These are phyloP conservation scores for Conistra vaccinii DNA, from an alignment of 2,888 invertebrate genomes.

Conservation along the genomic window DNA sequence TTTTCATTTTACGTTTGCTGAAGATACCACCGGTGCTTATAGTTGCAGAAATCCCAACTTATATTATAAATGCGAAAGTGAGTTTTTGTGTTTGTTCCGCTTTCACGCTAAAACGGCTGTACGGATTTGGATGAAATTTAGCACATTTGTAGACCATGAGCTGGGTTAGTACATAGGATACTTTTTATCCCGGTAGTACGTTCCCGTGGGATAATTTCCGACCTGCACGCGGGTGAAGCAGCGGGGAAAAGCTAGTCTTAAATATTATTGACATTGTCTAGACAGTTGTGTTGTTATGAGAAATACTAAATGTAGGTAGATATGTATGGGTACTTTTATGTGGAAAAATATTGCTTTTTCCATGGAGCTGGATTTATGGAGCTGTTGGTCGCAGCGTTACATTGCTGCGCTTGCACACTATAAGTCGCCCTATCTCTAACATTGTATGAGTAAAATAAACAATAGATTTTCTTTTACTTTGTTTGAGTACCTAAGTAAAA, in stretches of 20 bases:
- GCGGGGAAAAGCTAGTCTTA: neutral
- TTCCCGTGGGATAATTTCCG: too few species aligned
- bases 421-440: neutral
- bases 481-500: neutral
- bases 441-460: neutral
- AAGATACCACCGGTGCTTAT: constrained; percentile 17
- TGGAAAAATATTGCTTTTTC: constrained; percentile 44
- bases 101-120: too few species aligned
- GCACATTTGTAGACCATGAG: too few species aligned
- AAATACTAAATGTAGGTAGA: constrained; percentile 8
- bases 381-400: constrained; percentile 6
- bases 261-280: constrained; percentile 56
- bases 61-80: too few species aligned
- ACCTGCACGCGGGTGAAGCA: too few species aligned
- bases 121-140: too few species aligned
- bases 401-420: neutral
- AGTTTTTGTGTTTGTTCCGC: too few species aligned
- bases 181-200: too few species aligned
- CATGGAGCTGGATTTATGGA: constrained; percentile 34
- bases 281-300: constrained; percentile 32
- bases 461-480: neutral
- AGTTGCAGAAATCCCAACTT: neutral
- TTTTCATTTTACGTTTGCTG: constrained; percentile 8
- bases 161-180: too few species aligned
- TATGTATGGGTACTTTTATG: constrained; percentile 16